Evolutionary conservation across 2,797 vertebrate species (phyloP), one percentile per base, ranked within the genome.

Genomic region (Darevskia nairensis): DNA sequence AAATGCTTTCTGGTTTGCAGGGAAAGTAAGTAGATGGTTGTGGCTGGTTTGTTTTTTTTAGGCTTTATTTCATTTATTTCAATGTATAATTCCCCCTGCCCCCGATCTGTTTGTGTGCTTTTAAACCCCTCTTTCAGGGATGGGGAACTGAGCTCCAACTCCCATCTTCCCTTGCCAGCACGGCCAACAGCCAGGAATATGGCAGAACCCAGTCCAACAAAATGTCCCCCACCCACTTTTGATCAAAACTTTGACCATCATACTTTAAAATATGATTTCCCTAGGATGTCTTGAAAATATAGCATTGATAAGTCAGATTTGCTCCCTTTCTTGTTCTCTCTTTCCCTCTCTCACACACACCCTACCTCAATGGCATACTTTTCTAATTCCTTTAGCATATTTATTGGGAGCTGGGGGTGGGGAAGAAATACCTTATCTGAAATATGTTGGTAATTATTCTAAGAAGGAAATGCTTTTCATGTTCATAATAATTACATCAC

Each of bases 371-470:
- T 11, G 2, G 41, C 4, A n/a, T 86, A 81, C 74, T 88, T 89
- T 82, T 88, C 75, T 92, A 39, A 29, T 90, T 27, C 66, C 91
- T 92, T 90, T 80, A 82, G 10, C 84, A 76, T 83, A 64, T 13
- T 3, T 46, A 89, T 55, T 39, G 89, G 91, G 84, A 77, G 25
- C 68, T 86, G 27, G 77, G 46, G 87, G 93, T 79, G 19, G 74
- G 46, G 44, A 89, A 17, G 2, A 75, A 41, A 41, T 0, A 80
- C 80, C 25, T 87, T 82, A 77, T 77, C 41, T 86, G 82, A 94
- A 95, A 94, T 92, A 92, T 90, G 91, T 90, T 94, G 80, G 92
- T 91, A 92, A 84, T 75, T 86, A 9, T 89, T 93, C 84, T 87
- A 39, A 84, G 59, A 69, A 74, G 91, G 86, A 89, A 85, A 86